Conservation (phyloP, 2,888 invertebrate genomes). For the Drosophila nigricruria region DNA sequence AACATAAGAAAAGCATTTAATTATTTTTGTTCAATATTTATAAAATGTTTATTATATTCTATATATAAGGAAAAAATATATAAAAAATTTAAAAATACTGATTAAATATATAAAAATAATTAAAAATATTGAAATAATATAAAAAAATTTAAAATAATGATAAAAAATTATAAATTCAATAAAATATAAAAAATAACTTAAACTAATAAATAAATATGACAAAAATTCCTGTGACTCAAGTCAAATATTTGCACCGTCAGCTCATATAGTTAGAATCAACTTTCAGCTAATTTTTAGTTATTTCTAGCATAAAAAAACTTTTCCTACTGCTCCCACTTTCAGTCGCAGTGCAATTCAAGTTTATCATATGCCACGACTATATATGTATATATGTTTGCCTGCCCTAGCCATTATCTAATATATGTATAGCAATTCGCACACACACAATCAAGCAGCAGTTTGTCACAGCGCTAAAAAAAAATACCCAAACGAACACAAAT, state of each 20-base stretch:
- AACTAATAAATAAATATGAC: background rate
- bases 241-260: background rate
- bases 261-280: background rate
- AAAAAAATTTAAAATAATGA: background rate
- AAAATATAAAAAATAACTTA: background rate
- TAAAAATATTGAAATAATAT: too few relatives aligned
- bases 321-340: background rate
- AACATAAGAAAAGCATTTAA: too few relatives aligned
- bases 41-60: too few relatives aligned
- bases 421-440: background rate
- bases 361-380: background rate
- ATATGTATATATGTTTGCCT: background rate
- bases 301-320: background rate
- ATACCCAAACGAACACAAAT: constrained; percentile 35
- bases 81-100: too few relatives aligned
- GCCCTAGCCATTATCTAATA: constrained; percentile 17
- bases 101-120: too few relatives aligned
- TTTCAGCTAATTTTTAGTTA: background rate
- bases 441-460: constrained; percentile 2
- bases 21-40: too few relatives aligned
- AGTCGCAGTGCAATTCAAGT: background rate
- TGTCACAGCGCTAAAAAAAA: constrained; percentile 13
- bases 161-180: background rate
- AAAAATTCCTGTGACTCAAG: background rate
- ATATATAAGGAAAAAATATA: too few relatives aligned